Evolutionary conservation across 2,113 vertebrate genomes (phyloP), one percentile per base, ranked within the genome.

Genomic region (Notothenia rossii): DNA sequence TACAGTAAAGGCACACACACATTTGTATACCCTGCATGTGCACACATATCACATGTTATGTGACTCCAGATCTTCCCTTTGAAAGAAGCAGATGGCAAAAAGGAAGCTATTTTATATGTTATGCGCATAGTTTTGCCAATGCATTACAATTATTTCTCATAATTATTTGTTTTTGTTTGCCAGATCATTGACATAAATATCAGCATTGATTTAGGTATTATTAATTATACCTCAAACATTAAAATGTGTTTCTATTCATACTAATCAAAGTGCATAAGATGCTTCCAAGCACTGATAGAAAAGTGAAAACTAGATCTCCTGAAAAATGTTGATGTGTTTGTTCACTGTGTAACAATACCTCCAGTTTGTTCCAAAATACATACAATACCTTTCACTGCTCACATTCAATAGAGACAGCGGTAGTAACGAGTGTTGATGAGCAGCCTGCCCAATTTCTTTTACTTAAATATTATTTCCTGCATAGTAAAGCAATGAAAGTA

Each of bases 391-490:
- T n/a, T 33, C 11, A 77, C 49, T 29, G 29, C 29, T 29, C 29
- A 29, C 29, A 29, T 29, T 29, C 29, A 29, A 29, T 29, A 29
- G 29, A 29, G 29, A 29, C 3, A 29, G 29, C 29, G 29, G 29
- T 29, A 4, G 29, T 29, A 29, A 29, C 29, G 29, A 29, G 29
- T 29, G 15, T 22, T n/a, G 20, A n/a, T 62, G 15, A 63, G 17
- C 14, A 12, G 36, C 43, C 33, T 5, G 18, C 7, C 22, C 48
- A 0, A 17, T 40, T 58, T 84, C 22, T 61, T 11, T 51, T 71
- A 56, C 14, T 59, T 58, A 53, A 80, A 20, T 22, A 25, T 20
- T 5, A 46, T 17, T 69, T 83, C 33, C 63, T 77, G 60, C 10
- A 11, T 17, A 0, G 46, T 45, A 18, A 56, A 81, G 50, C 49